Conservation (phyloP, 2,797 vertebrate genomes). For the Pangasius larnaudii region DNA sequence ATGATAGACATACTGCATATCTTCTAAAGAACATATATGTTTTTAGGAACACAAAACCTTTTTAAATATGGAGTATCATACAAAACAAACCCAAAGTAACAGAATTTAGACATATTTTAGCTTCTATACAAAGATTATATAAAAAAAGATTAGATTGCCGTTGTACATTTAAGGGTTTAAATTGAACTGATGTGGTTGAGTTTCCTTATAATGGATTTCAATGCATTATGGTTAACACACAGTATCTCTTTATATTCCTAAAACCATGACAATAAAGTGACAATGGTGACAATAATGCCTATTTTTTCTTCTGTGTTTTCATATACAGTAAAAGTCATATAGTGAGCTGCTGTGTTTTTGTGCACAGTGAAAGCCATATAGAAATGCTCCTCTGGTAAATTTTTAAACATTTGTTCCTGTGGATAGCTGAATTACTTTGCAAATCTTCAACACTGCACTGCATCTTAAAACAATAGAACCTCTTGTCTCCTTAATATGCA, state of each 20-base stretch:
- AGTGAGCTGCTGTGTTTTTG: neutral
- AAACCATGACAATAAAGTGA: neutral
- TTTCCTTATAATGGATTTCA: neutral
- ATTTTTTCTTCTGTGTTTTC: neutral
- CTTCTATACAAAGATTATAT: neutral
- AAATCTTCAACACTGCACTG: neutral
- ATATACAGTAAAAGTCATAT: neutral
- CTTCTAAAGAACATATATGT: neutral
- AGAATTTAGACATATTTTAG: neutral
- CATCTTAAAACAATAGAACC: neutral
- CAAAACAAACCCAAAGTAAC: neutral
- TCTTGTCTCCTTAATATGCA: neutral
- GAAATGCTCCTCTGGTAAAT: neutral
- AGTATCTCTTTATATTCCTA: neutral
- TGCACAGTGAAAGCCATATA: neutral
- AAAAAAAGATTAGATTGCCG: neutral
- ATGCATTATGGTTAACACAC: neutral
- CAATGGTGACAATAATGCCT: neutral
- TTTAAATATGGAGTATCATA: neutral
- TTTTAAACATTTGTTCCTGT: constrained; percentile 2
- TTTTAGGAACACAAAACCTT: neutral
- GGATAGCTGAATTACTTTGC: constrained; percentile 7
- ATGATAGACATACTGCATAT: neutral
- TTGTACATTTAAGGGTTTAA: neutral
- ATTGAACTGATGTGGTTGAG: neutral